These are phyloP conservation scores for Heterodera filipjevi DNA, from an alignment of 2,888 invertebrate species.

Conservation along the genomic window DNA sequence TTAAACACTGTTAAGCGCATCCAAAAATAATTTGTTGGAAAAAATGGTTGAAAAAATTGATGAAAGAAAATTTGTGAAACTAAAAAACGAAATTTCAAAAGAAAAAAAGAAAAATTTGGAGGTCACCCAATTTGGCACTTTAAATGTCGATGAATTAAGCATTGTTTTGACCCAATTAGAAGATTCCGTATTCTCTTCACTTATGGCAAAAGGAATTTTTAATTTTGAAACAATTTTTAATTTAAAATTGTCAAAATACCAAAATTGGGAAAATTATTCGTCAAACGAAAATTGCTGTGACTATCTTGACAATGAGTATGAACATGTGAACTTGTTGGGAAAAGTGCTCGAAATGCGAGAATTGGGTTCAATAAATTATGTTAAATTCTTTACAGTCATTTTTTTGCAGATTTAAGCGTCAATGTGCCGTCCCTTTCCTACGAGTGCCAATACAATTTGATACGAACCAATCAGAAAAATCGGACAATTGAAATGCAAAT, in stretches of 20 bases:
- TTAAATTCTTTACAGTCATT: neutral
- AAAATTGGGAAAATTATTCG: neutral
- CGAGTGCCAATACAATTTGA: conserved; percentile 1
- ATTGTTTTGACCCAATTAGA: neutral
- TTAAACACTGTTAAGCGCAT: neutral
- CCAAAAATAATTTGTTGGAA: neutral
- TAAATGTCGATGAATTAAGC: neutral
- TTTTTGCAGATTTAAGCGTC: neutral
- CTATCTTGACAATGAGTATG: neutral
- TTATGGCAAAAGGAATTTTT: conserved; percentile 3
- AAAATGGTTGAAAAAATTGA: neutral
- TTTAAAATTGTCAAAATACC: neutral
- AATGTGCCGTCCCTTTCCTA: neutral
- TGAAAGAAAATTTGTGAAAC: neutral
- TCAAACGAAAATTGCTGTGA: neutral
- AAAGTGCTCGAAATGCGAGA: neutral
- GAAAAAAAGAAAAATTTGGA: neutral
- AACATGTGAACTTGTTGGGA: neutral
- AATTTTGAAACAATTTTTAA: neutral
- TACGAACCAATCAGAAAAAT: neutral
- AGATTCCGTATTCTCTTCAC: neutral
- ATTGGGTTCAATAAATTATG: neutral
- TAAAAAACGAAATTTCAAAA: neutral
- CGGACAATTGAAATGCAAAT: neutral
- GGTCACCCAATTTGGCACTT: neutral